Evolutionary conservation across 2,113 vertebrate genomes (phyloP).

Genomic region (Perognathus longimembris): DNA sequence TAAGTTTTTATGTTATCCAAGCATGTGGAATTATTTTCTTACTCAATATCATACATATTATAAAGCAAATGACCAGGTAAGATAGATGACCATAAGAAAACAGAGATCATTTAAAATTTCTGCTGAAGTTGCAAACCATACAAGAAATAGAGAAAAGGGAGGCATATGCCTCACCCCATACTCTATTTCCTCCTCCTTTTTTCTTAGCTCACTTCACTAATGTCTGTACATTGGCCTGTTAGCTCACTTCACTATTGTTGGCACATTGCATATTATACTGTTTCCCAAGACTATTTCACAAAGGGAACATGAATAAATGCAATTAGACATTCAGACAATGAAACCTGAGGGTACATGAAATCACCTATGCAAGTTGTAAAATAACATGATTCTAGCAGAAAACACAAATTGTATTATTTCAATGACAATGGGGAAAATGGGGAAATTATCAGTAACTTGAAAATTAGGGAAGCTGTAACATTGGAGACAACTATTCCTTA

Average conservation of each 20-base stretch:
- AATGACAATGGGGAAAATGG: not conserved
- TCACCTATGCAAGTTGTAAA: not conserved
- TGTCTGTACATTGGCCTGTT: no score
- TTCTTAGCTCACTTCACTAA: no score
- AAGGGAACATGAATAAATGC: not conserved
- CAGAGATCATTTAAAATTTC: not conserved
- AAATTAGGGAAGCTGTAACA: not conserved
- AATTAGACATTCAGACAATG: not conserved
- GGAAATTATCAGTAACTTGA: not conserved
- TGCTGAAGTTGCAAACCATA: not conserved
- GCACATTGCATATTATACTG: not conserved
- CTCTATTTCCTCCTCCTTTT: no score
- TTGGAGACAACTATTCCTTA: not conserved
- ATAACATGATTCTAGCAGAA: not conserved
- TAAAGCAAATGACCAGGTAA: not conserved
- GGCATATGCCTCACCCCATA: no score
- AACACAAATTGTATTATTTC: not conserved
- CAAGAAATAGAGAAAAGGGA: not conserved
- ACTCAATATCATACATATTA: not conserved
- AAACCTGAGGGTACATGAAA: not conserved
- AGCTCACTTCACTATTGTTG: no score
- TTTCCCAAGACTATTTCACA: not conserved
- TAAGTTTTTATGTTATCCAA: not conserved
- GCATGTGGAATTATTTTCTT: not conserved
- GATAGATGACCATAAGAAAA: not conserved